Evolutionary conservation across 2,113 vertebrate species (phyloP).

Genomic region (Machaerirhynchus nigripectus): DNA sequence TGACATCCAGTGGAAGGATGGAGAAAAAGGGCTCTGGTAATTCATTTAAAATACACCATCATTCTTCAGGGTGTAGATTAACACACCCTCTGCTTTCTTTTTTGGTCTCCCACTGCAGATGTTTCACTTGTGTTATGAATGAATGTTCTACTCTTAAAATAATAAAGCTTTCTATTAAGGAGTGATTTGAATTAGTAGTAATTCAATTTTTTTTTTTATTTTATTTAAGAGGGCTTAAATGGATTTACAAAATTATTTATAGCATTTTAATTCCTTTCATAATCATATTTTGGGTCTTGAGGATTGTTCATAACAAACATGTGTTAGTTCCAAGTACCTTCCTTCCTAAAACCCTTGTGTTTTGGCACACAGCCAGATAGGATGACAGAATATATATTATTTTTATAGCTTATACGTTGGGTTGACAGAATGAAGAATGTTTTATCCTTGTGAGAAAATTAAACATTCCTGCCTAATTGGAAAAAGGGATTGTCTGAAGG

Average conservation of each 20-base stretch:
- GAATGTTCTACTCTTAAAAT: background rate
- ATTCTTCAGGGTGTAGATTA: background rate
- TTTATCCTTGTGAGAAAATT: background rate
- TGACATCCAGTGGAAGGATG: background rate
- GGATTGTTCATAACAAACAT: background rate
- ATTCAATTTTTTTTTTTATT: background rate
- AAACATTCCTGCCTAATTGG: background rate
- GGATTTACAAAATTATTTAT: background rate
- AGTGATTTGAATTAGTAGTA: background rate
- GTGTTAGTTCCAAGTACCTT: background rate
- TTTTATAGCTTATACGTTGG: background rate
- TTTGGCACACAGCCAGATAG: background rate
- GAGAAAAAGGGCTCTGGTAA: background rate
- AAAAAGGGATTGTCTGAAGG: background rate
- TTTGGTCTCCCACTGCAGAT: background rate
- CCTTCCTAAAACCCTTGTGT: background rate
- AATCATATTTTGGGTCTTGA: background rate
- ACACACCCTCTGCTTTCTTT: background rate
- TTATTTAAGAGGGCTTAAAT: background rate
- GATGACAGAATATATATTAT: constrained; percentile 24
- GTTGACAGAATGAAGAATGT: background rate
- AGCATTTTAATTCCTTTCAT: background rate
- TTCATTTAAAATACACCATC: background rate
- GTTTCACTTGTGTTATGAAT: background rate
- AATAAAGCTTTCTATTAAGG: background rate